A percentile compares a stretch with the other conserved stretches of the same genome.
Evolutionary conservation across 1,140 invertebrate species (phyloP).

Genomic region (Neodiprion lecontei): DNA sequence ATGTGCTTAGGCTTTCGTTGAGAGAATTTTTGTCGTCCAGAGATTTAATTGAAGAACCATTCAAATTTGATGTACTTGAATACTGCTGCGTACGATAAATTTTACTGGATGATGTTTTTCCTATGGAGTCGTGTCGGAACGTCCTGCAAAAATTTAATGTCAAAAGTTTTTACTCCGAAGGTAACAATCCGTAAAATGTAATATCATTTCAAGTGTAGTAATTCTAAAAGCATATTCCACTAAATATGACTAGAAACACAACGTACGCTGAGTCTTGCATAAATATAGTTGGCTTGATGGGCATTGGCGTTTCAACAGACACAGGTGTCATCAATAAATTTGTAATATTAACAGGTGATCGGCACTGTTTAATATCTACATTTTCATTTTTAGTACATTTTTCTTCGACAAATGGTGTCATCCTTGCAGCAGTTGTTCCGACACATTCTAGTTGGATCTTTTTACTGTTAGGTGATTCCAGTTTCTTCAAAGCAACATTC

Average conservation of each 20-base stretch:
- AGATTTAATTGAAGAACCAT: not conserved
- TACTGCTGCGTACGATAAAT: not conserved
- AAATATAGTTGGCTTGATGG: slow-evolving; percentile 28
- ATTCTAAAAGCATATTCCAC: slow-evolving; percentile 11
- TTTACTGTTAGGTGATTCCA: slow-evolving; percentile 27
- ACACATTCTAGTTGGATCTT: not conserved
- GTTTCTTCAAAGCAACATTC: slow-evolving; percentile 42
- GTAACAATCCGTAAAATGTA: not conserved
- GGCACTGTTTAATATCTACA: slow-evolving; percentile 12
- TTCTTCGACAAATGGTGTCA: not conserved
- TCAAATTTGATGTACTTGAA: not conserved
- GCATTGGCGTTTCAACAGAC: slow-evolving; percentile 32
- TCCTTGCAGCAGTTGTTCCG: slow-evolving; percentile 19
- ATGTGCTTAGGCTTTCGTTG: slow-evolving; percentile 42
- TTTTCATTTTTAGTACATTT: slow-evolving; percentile 14
- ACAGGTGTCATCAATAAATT: slow-evolving; percentile 26
- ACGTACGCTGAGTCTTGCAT: slow-evolving; percentile 34
- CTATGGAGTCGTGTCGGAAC: slow-evolving; percentile 23
- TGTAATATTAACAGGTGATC: slow-evolving; percentile 36
- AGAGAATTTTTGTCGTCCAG: slow-evolving; percentile 31
- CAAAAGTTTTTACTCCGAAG: slow-evolving; percentile 14
- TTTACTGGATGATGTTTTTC: not conserved
- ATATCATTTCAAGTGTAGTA: not conserved
- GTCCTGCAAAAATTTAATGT: slow-evolving; percentile 14
- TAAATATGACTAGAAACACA: slow-evolving; percentile 11